Evolutionary conservation across 1,140 invertebrate genomes (phyloP).

Genomic region (Stegodyphus dumicola): DNA sequence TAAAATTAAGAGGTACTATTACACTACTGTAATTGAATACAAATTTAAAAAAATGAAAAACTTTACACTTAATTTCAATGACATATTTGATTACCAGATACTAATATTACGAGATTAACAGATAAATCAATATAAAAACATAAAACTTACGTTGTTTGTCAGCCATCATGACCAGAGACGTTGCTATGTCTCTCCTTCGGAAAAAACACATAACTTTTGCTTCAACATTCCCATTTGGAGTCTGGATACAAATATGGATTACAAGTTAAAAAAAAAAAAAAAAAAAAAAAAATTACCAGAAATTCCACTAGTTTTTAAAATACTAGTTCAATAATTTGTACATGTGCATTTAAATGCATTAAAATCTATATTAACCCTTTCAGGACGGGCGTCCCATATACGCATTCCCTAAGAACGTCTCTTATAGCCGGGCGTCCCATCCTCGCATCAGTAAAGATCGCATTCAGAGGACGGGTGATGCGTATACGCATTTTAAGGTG

Average conservation of each 20-base stretch:
- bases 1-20: too few relatives aligned
- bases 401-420: too few relatives aligned
- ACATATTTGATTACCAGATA: too few relatives aligned
- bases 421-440: too few relatives aligned
- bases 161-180: slow-evolving; percentile 91
- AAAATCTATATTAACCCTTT: not conserved
- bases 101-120: too few relatives aligned
- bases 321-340: not conserved
- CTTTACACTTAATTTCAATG: too few relatives aligned
- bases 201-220: slow-evolving; percentile 99
- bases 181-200: slow-evolving; percentile 93
- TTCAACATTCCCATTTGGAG: slow-evolving; percentile 96
- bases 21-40: too few relatives aligned
- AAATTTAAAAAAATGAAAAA: too few relatives aligned
- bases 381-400: too few relatives aligned
- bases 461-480: too few relatives aligned
- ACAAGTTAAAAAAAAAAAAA: not conserved
- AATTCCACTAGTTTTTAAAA: not conserved
- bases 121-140: not conserved
- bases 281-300: not conserved
- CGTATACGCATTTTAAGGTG: too few relatives aligned
- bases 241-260: slow-evolving; percentile 71
- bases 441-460: too few relatives aligned
- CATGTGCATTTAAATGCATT: not conserved
- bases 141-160: slow-evolving; percentile 95